phyloP scores from a whole-genome alignment of 2,797 vertebrate species.

The Hephaestus fuliginosus region DNA sequence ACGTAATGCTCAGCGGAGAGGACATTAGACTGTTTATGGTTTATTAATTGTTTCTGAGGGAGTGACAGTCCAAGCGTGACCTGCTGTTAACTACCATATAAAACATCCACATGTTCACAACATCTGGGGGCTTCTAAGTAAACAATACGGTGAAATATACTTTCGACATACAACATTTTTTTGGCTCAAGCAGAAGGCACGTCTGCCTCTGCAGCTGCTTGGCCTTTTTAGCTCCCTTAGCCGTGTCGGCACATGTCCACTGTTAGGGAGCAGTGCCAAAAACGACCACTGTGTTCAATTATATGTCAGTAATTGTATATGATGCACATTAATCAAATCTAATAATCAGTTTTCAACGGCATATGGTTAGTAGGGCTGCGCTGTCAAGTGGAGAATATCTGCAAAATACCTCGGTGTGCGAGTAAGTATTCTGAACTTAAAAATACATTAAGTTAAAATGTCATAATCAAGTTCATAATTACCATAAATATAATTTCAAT shows the following conservation, averaged over 20 bases:
- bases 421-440: slow-evolving; percentile 60
- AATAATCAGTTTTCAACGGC: slow-evolving; percentile 81
- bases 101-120: slow-evolving; percentile 81
- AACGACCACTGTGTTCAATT: slow-evolving; percentile 82
- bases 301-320: slow-evolving; percentile 80
- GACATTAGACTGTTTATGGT: slow-evolving; percentile 78
- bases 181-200: slow-evolving; percentile 63
- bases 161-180: slow-evolving; percentile 59
- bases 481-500: slow-evolving; percentile 75
- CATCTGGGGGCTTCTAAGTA: slow-evolving; percentile 79
- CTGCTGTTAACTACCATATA: slow-evolving; percentile 79
- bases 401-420: slow-evolving; percentile 42
- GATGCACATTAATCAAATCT: slow-evolving; percentile 81
- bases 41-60: slow-evolving; percentile 83
- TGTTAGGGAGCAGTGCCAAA: slow-evolving; percentile 75
- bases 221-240: slow-evolving; percentile 73
- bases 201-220: slow-evolving; percentile 80
- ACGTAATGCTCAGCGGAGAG: slow-evolving; percentile 69
- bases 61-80: slow-evolving; percentile 76
- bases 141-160: slow-evolving; percentile 78
- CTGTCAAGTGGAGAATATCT: slow-evolving; percentile 65
- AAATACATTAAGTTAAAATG: slow-evolving; percentile 73
- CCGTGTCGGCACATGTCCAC: slow-evolving; percentile 79
- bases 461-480: slow-evolving; percentile 74
- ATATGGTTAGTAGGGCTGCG: slow-evolving; percentile 76